Conservation (phyloP, 30 jellyfish, hydroid and myxozoan genomes). For the Hydra vulgaris region DNA sequence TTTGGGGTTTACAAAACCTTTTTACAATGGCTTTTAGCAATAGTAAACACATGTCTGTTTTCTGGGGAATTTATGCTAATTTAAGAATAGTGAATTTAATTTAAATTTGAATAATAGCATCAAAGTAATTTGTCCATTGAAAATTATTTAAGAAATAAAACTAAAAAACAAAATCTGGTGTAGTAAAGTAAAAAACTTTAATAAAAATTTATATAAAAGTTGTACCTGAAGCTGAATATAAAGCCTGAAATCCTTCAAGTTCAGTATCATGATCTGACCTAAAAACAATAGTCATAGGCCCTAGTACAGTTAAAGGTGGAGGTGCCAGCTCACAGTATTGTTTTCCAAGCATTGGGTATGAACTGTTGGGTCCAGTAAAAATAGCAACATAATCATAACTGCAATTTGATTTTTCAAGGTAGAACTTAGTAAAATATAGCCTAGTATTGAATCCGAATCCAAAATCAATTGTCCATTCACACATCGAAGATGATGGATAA, state of each 20-base stretch:
- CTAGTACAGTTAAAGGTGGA: slow-evolving; percentile 34
- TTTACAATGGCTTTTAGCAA: too few species aligned
- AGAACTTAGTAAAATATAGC: slow-evolving; percentile 35
- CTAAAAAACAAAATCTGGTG: too few species aligned
- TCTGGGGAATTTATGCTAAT: too few species aligned
- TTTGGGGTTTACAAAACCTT: too few species aligned
- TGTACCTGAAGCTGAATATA: slow-evolving; percentile 69
- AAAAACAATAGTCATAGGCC: slow-evolving; percentile 56
- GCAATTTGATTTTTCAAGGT: slow-evolving; percentile 57
- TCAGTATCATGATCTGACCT: slow-evolving; percentile 77
- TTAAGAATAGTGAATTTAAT: too few species aligned
- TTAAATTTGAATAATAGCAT: too few species aligned
- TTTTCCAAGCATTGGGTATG: slow-evolving; percentile 39
- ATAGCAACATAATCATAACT: slow-evolving; percentile 70
- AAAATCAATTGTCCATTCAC: slow-evolving; percentile 70
- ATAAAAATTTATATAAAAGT: not conserved
- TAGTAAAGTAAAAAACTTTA: too few species aligned
- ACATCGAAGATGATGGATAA: slow-evolving; percentile 54
- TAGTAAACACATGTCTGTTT: too few species aligned
- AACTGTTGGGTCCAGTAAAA: slow-evolving; percentile 35
- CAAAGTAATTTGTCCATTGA: too few species aligned
- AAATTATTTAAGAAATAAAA: too few species aligned
- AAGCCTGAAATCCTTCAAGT: slow-evolving; percentile 49
- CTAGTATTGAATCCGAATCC: slow-evolving; percentile 61
- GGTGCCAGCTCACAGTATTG: slow-evolving; percentile 74